A percentile compares a stretch with the other conserved stretches of the same genome.
phyloP scores from a whole-genome alignment of 1,140 invertebrate species.

The Lordiphosa collinella region DNA sequence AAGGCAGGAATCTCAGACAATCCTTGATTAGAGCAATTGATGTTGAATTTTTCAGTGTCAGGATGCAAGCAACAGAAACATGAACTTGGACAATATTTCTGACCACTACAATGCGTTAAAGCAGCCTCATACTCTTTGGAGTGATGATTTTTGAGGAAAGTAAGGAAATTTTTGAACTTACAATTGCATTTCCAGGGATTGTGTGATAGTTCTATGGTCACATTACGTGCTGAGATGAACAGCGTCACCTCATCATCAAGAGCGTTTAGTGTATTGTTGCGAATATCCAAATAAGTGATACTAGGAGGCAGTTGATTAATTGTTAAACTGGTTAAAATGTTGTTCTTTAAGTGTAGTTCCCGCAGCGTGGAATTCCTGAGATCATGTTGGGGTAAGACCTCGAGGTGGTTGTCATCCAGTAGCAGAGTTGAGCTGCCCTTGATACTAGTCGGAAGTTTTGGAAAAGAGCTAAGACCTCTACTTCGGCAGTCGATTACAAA shows the following conservation, averaged over 20 bases:
- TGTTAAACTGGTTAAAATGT: background rate
- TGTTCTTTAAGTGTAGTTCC: background rate
- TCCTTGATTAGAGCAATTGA: background rate
- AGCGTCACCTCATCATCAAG: background rate
- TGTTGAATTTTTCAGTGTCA: background rate
- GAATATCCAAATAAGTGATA: background rate
- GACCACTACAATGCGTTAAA: background rate
- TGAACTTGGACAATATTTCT: background rate
- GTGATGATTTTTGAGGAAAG: background rate
- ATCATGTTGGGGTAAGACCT: background rate
- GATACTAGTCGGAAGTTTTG: background rate
- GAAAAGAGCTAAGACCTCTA: background rate
- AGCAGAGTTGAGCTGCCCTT: background rate
- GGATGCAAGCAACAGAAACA: background rate
- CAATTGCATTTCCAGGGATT: conserved; percentile 1
- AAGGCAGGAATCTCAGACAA: background rate
- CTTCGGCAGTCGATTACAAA: background rate
- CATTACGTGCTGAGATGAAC: background rate
- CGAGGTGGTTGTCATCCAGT: background rate
- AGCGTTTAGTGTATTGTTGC: background rate
- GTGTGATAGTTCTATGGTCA: background rate
- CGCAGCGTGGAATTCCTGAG: background rate
- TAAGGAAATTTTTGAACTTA: background rate
- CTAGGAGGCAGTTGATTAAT: background rate
- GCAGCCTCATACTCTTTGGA: background rate